phyloP scores from a whole-genome alignment of 2,797 vertebrate genomes.

The Takifugu ocellatus region DNA sequence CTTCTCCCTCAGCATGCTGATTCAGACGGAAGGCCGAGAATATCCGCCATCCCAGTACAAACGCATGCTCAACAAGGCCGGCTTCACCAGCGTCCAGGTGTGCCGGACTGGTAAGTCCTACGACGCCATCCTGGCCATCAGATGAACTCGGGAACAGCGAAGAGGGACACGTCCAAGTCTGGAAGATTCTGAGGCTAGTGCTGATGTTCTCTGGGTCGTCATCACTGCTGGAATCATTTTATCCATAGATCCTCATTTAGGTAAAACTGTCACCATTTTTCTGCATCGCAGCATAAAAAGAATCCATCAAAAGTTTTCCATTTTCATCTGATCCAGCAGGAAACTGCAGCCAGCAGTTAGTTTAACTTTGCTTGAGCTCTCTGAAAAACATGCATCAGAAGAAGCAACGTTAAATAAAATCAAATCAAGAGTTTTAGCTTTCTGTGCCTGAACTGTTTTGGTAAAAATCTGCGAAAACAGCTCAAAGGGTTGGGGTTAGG shows the following conservation, averaged over 20 bases:
- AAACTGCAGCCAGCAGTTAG: too few relatives aligned
- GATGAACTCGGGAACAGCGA: conserved; percentile 43
- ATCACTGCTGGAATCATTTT: not conserved
- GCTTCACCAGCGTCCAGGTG: conserved; percentile 70
- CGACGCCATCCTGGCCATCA: conserved; percentile 73
- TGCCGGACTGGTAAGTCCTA: conserved; percentile 75
- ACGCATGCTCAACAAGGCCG: conserved; percentile 51
- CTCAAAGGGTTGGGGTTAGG: too few relatives aligned
- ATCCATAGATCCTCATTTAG: not conserved
- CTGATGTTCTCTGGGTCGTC: not conserved
- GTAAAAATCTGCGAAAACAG: too few relatives aligned
- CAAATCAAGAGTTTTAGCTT: too few relatives aligned
- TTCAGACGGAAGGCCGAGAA: conserved; percentile 72
- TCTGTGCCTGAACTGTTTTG: too few relatives aligned
- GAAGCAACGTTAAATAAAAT: too few relatives aligned
- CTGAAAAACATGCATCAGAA: too few relatives aligned
- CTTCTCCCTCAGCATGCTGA: conserved; percentile 79
- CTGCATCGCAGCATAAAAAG: not conserved
- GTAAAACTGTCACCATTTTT: not conserved
- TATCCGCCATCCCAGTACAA: conserved; percentile 67
- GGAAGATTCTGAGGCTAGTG: too few relatives aligned
- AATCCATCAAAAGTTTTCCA: too few relatives aligned
- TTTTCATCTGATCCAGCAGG: too few relatives aligned
- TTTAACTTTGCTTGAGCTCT: too few relatives aligned
- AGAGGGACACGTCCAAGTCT: too few relatives aligned